Evolutionary conservation across 2,113 vertebrate species (phyloP).

Genomic region (Asarcornis scutulata): DNA sequence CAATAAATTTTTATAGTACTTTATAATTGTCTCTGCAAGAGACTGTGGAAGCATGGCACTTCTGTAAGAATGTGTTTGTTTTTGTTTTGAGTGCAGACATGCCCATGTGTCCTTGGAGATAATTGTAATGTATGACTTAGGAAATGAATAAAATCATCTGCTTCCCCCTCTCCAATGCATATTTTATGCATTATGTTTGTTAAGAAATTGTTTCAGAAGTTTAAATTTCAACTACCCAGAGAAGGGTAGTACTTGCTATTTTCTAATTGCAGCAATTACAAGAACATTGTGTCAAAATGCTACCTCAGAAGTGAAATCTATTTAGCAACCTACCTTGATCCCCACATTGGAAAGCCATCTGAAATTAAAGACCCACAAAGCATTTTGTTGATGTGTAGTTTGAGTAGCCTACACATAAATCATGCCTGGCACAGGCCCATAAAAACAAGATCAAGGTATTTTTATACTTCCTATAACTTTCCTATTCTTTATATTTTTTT

Average conservation of each 20-base stretch:
- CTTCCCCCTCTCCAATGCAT: accelerated
- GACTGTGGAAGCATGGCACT: background rate
- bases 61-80: background rate
- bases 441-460: background rate
- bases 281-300: background rate
- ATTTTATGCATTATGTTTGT: background rate
- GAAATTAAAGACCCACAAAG: background rate
- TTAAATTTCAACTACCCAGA: background rate
- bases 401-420: background rate
- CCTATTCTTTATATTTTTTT: background rate
- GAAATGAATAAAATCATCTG: background rate
- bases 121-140: background rate
- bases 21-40: conserved; percentile 13
- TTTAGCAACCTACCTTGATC: background rate
- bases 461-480: background rate
- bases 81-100: conserved; percentile 2
- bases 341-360: background rate
- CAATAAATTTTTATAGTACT: background rate
- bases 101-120: background rate
- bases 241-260: background rate
- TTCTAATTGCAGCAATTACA: background rate
- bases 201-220: background rate
- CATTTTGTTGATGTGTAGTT: background rate
- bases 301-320: background rate
- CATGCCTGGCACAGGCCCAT: background rate